Evolutionary conservation across 2,797 vertebrate genomes (phyloP).

Genomic region (Okamejei kenojei): DNA sequence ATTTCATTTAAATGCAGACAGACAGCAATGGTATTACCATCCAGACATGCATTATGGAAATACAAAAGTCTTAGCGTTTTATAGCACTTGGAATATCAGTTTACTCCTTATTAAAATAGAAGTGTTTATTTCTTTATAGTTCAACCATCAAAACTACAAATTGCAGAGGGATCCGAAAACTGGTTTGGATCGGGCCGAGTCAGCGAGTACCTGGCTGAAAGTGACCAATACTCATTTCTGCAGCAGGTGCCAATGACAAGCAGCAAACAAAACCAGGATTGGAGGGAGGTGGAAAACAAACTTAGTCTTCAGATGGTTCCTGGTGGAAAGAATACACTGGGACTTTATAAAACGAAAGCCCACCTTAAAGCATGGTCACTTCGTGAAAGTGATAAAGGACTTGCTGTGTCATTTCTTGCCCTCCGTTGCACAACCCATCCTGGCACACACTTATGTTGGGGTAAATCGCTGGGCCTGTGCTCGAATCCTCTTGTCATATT

Average conservation of each 20-base stretch:
- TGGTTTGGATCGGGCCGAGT: background rate
- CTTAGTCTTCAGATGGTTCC: background rate
- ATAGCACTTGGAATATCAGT: background rate
- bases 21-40: background rate
- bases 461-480: constrained; percentile 1
- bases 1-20: background rate
- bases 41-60: background rate
- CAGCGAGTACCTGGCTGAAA: background rate
- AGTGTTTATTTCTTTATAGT: constrained; percentile 5
- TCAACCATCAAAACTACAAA: constrained; percentile 28
- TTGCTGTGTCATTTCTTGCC: background rate
- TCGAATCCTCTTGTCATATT: constrained; percentile 12
- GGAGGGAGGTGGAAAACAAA: background rate
- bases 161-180: background rate
- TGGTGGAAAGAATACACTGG: constrained; percentile 3
- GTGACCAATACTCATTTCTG: background rate
- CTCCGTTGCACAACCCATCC: background rate
- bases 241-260: background rate
- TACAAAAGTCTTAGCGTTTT: constrained; percentile 18
- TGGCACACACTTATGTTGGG: background rate
- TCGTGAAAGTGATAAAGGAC: background rate
- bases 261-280: background rate
- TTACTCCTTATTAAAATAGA: constrained; percentile 29
- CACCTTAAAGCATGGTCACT: background rate
- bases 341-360: constrained; percentile 32